A percentile compares a stretch with the other conserved stretches of the same genome.
Evolutionary conservation across 2,113 vertebrate genomes (phyloP).

Genomic region (Propithecus coquereli): DNA sequence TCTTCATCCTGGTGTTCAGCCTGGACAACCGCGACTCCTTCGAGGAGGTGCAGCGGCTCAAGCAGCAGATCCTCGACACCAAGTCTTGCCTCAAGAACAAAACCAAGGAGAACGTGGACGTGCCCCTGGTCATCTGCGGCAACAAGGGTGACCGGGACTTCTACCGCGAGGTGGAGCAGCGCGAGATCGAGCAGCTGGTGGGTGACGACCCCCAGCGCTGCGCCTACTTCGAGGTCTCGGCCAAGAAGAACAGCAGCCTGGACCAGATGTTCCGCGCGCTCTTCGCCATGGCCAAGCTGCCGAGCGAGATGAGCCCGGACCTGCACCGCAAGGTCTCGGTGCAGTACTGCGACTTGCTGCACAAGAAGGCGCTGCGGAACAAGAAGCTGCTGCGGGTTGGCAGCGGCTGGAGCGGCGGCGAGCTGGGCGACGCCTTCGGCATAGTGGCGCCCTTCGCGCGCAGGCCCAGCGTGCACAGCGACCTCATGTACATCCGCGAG

Average conservation of each 20-base stretch:
- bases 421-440: slow-evolving; percentile 89
- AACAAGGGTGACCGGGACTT: slow-evolving; percentile 96
- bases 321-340: slow-evolving; percentile 95
- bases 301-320: slow-evolving; percentile 98
- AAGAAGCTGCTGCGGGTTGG: slow-evolving; percentile 90
- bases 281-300: slow-evolving; percentile 95
- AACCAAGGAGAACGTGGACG: slow-evolving; percentile 94
- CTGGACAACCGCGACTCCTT: slow-evolving; percentile 97
- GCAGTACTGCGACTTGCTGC: slow-evolving; percentile 94
- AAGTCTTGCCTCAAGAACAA: slow-evolving; percentile 97
- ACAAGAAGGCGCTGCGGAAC: slow-evolving; percentile 89
- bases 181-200: slow-evolving; percentile 91
- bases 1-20: slow-evolving; percentile 98
- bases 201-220: slow-evolving; percentile 90
- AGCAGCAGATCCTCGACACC: slow-evolving; percentile 96
- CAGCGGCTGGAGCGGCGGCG: slow-evolving; percentile 68
- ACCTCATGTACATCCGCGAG: slow-evolving; percentile 97
- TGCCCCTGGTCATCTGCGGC: slow-evolving; percentile 96
- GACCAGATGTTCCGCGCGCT: slow-evolving; percentile 97
- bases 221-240: slow-evolving; percentile 97
- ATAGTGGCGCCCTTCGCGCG: slow-evolving; percentile 95
- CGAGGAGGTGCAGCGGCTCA: slow-evolving; percentile 95
- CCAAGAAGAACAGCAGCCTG: slow-evolving; percentile 96
- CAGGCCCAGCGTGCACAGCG: slow-evolving; percentile 96
- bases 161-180: slow-evolving; percentile 90